Percentiles rank a stretch among this genome's conserved stretches.
phyloP scores from a whole-genome alignment of 2,888 invertebrate species.

The Blastobasis adustella region DNA sequence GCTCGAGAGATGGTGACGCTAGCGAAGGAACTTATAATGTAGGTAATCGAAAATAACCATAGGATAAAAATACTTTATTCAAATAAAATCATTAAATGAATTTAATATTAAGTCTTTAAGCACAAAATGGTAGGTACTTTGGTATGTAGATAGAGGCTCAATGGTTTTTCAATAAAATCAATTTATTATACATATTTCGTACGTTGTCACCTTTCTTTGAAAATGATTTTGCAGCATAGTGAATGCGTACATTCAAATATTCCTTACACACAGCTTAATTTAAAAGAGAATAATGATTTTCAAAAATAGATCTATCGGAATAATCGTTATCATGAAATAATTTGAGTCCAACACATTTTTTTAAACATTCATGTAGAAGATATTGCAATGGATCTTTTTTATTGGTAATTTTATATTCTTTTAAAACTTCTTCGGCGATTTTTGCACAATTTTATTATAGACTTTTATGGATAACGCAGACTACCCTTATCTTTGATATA shows the following conservation, averaged over 20 bases:
- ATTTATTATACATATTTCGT: neutral
- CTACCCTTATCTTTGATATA: conserved; percentile 1
- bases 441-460: neutral
- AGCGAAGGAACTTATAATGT: too few relatives aligned
- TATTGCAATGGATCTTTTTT: neutral
- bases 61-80: too few relatives aligned
- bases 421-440: neutral
- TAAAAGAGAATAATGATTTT: neutral
- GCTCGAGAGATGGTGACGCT: too few relatives aligned
- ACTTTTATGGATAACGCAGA: neutral
- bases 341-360: neutral
- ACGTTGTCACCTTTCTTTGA: neutral
- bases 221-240: neutral
- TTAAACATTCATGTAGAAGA: neutral
- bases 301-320: neutral
- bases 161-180: neutral
- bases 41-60: too few relatives aligned
- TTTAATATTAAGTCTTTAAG: too few relatives aligned
- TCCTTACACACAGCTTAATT: neutral
- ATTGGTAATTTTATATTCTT: neutral
- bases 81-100: too few relatives aligned
- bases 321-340: neutral
- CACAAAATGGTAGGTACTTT: too few relatives aligned
- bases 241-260: neutral
- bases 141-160: too few relatives aligned